A percentile compares a stretch with the other conserved stretches of the same genome.
Conservation (phyloP, 2,797 vertebrate species). For the Phylloscopus collybita region DNA sequence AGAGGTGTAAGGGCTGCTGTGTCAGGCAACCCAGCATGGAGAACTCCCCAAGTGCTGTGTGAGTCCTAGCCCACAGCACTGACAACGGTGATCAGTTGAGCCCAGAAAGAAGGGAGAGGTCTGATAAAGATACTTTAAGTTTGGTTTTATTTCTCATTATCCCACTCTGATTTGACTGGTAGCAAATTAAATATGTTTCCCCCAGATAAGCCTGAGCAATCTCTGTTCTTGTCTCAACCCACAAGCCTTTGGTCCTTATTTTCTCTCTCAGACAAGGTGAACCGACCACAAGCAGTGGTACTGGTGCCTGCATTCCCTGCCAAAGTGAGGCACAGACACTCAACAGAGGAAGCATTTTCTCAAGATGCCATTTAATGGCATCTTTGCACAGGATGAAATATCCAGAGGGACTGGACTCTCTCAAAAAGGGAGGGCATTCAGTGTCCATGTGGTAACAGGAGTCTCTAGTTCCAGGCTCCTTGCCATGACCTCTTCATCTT, state of each 20-base stretch:
- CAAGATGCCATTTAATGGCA: neutral
- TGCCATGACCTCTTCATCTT: rapidly evolving
- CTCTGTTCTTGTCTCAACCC: neutral
- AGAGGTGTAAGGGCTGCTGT: neutral
- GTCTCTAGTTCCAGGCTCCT: neutral
- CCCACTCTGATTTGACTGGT: neutral
- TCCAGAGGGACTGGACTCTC: neutral
- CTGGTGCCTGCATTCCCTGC: neutral
- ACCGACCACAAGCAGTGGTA: rapidly evolving
- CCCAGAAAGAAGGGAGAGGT: neutral
- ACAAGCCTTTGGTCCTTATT: neutral
- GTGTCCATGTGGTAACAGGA: neutral
- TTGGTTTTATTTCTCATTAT: neutral
- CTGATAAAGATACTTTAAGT: neutral
- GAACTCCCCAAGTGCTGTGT: neutral
- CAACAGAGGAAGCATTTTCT: neutral
- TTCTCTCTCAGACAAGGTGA: neutral
- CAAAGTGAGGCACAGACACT: neutral
- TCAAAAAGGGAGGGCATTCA: neutral
- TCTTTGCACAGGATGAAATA: neutral
- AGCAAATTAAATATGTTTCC: neutral
- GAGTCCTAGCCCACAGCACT: neutral
- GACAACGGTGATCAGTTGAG: rapidly evolving
- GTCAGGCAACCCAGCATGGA: neutral
- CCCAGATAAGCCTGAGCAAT: neutral